Evolutionary conservation across 2,797 vertebrate genomes (phyloP), one percentile per base, ranked within the genome.

Genomic region (Urocyon cinereoargenteus): DNA sequence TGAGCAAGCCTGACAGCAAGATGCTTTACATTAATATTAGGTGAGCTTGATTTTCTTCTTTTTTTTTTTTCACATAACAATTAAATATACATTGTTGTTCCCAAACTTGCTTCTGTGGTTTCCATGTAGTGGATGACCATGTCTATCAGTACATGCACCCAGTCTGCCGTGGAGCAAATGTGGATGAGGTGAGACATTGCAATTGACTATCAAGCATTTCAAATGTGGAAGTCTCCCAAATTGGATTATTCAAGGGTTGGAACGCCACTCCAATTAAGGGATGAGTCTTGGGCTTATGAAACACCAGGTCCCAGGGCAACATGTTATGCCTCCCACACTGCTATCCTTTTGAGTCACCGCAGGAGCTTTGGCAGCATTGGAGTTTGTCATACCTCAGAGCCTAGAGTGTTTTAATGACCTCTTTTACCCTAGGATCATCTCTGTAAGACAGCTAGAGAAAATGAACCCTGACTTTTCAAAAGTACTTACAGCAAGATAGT

Each of bases 371-470:
- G n/a, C 12, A 16, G 16, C 24, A 14, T 4, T 82, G 49, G 40
- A 21, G 40, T 68, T 61, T 86, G 61, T 86, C 68, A 73, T 22
- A 75, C 4, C 6, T 85, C 62, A 81, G 78, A 45, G 10, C 13
- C 55, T 55, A 61, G 83, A 77, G 16, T 68, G 34, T 10, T 89
- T 6, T 34, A 88, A 84, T 34, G 49, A 64, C 9, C 45, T 49
- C 24, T 31, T 75, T 16, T 40, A 55, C 45, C 34, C 61, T 49
- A 12, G 49, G 61, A 59, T 94, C 26, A 36, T 45, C 22, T 62
- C 78, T 68, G 49, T 81, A 79, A 73, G 68, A 85, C 64, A 94
- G 72, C 62, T 92, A 61, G 59, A 87, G 64, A 90, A 86, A 72
- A 92, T 51, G 82, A 92, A 16, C 28, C 15, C 36, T 15, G n/a